Conservation (phyloP, 1,140 invertebrate genomes). For the Papilio glaucus region DNA sequence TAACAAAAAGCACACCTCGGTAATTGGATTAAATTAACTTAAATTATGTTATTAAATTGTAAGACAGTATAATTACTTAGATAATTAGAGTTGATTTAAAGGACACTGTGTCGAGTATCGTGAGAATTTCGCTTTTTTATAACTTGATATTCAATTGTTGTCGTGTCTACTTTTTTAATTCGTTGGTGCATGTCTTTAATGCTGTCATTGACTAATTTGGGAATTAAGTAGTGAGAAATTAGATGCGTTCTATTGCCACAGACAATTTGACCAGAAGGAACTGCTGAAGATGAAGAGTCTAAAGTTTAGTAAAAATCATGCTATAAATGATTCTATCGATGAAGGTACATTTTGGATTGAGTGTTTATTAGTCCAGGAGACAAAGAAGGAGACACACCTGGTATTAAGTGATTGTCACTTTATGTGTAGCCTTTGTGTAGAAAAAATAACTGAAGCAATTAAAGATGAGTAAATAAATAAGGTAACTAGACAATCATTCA, state of each 20-base stretch:
- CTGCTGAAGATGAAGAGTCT: too few relatives aligned
- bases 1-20: not conserved
- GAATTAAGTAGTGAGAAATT: not conserved
- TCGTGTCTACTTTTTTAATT: constrained; percentile 4
- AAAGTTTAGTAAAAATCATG: too few relatives aligned
- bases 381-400: too few relatives aligned
- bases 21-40: not conserved
- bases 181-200: not conserved
- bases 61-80: constrained; percentile 1
- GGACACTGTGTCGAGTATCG: not conserved
- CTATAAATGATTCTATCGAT: too few relatives aligned
- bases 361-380: too few relatives aligned
- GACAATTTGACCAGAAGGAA: not conserved
- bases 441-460: too few relatives aligned
- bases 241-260: not conserved
- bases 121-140: not conserved
- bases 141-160: not conserved
- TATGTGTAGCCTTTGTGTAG: too few relatives aligned
- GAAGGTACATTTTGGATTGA: too few relatives aligned
- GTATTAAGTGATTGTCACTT: too few relatives aligned
- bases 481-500: too few relatives aligned
- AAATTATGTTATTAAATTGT: not conserved
- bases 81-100: not conserved
- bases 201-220: not conserved
- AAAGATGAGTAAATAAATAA: too few relatives aligned